Conservation (phyloP, 2,113 vertebrate species). For the Athene noctua region DNA sequence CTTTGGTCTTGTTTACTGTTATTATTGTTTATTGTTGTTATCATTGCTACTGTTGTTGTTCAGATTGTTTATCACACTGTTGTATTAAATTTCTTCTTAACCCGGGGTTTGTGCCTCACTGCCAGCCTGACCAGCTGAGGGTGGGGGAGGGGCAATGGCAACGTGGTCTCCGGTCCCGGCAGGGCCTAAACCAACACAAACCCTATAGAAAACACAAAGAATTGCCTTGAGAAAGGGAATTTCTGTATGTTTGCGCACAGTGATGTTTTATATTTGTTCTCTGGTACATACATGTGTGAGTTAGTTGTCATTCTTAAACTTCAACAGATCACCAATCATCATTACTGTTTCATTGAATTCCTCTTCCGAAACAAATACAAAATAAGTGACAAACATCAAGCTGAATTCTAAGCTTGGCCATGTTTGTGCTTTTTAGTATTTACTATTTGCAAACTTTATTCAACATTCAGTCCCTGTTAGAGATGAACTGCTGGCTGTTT, state of each 20-base stretch:
- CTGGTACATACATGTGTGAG: not conserved
- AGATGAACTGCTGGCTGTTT: not conserved
- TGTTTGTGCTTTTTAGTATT: not conserved
- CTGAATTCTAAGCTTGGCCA: not conserved
- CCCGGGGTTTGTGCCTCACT: no score
- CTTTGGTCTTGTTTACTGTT: no score
- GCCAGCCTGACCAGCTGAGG: no score
- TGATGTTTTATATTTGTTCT: not conserved
- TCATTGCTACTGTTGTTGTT: no score
- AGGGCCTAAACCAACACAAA: no score
- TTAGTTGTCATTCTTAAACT: not conserved
- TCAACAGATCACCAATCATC: not conserved
- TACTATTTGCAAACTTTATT: conserved; percentile 37
- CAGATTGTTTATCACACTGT: no score
- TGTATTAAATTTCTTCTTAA: no score
- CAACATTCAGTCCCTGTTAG: not conserved
- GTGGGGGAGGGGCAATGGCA: no score
- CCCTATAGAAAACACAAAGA: not conserved
- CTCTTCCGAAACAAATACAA: not conserved
- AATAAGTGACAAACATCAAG: not conserved
- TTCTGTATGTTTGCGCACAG: not conserved
- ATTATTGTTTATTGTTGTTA: no score
- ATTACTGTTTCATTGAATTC: not conserved
- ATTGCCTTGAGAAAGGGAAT: not conserved
- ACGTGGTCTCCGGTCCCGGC: no score